Evolutionary conservation across 2,888 invertebrate genomes (phyloP).

Genomic region (Galeruca laticollis): DNA sequence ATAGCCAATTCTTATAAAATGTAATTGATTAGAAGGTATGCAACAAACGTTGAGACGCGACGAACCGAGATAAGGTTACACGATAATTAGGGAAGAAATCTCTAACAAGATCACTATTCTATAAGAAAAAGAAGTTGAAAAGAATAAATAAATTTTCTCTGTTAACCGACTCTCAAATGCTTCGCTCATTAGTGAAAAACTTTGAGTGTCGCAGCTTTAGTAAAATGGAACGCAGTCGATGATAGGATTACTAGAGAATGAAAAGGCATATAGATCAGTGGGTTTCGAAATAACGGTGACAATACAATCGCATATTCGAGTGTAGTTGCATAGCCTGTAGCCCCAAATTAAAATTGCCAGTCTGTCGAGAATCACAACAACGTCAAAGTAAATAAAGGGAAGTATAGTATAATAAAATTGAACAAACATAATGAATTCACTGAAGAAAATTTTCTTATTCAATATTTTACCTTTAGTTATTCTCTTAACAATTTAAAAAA

Average conservation of each 20-base stretch:
- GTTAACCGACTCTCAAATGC: conserved; percentile 18
- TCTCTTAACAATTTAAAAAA: too few species aligned
- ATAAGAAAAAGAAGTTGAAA: conserved; percentile 12
- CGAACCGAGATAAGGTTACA: conserved; percentile 7
- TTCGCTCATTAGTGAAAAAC: conserved; percentile 24
- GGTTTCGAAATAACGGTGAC: conserved; percentile 13
- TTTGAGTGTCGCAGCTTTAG: conserved; percentile 16
- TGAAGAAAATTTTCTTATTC: too few species aligned
- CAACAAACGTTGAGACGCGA: conserved; percentile 6
- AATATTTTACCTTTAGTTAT: too few species aligned
- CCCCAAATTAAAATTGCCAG: conserved; percentile 14
- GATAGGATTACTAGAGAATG: conserved; percentile 4
- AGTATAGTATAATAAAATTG: background rate
- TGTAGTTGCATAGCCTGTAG: background rate
- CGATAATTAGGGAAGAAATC: conserved; percentile 12
- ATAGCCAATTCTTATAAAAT: background rate
- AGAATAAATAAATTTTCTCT: conserved; percentile 13
- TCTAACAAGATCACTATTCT: conserved; percentile 21
- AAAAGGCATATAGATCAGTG: conserved; percentile 15
- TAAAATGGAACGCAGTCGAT: conserved; percentile 14
- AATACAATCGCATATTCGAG: background rate
- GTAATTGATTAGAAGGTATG: background rate
- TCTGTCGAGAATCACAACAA: background rate
- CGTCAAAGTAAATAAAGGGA: background rate
- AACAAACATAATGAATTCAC: too few species aligned